phyloP scores from a whole-genome alignment of 2,797 vertebrate species.

The Psittacula derbiana region DNA sequence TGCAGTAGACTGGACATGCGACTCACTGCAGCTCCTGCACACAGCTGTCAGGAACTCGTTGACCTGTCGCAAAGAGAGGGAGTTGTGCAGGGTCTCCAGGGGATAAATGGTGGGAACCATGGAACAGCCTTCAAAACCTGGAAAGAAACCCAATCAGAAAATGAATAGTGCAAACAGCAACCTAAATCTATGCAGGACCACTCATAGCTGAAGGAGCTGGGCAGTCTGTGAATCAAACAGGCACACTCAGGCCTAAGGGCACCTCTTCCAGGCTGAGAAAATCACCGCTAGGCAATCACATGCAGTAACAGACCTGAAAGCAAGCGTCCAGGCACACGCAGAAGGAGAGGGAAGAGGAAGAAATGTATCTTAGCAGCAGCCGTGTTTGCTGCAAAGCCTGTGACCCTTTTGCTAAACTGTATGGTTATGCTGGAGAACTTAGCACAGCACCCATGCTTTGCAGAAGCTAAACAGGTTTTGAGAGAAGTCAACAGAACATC shows the following conservation, averaged over 20 bases:
- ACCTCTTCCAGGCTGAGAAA: slow-evolving; percentile 1
- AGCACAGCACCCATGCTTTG: background rate
- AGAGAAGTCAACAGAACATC: background rate
- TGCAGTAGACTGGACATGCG: slow-evolving; percentile 83
- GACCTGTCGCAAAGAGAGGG: slow-evolving; percentile 94
- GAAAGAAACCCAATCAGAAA: slow-evolving; percentile 60
- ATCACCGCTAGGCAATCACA: background rate
- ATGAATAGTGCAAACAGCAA: slow-evolving; percentile 43
- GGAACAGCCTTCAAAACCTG: slow-evolving; percentile 98
- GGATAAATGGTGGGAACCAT: slow-evolving; percentile 99
- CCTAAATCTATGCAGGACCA: background rate
- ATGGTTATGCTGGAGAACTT: background rate
- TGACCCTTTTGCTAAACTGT: background rate
- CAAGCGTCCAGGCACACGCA: background rate
- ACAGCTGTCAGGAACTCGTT: slow-evolving; percentile 88
- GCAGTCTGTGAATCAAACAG: slow-evolving; percentile 5
- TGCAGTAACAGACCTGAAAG: slow-evolving; percentile 50
- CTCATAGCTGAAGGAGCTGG: background rate
- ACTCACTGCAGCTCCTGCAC: slow-evolving; percentile 85
- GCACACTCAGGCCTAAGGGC: slow-evolving; percentile 35
- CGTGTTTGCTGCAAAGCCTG: background rate
- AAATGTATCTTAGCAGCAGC: background rate
- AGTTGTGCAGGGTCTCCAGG: slow-evolving; percentile 97
- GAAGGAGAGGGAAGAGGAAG: background rate
- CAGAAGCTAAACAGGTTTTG: background rate